Percentiles rank a stretch among this genome's conserved stretches.
Conservation (phyloP, 2,888 invertebrate species). For the Pyrocoelia pectoralis region DNA sequence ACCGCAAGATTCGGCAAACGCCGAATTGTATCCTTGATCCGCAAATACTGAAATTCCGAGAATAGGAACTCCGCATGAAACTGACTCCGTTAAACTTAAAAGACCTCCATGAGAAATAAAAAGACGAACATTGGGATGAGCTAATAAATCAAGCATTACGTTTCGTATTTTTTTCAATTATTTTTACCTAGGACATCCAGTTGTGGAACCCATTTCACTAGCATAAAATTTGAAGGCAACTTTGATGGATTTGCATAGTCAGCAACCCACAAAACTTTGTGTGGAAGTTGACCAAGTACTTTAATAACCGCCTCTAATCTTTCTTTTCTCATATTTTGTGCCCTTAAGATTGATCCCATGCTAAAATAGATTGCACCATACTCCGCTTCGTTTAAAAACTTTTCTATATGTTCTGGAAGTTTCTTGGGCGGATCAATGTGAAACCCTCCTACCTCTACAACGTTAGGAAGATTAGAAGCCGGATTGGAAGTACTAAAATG, state of each 20-base stretch:
- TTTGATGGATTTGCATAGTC: conserved; percentile 37
- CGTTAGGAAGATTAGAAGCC: conserved; percentile 63
- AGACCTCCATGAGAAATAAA: conserved; percentile 68
- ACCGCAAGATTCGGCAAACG: conserved; percentile 57
- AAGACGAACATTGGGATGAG: conserved; percentile 62
- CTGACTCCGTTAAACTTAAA: conserved; percentile 64
- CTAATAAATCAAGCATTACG: conserved; percentile 43
- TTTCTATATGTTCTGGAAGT: conserved; percentile 53
- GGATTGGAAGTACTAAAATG: conserved; percentile 63
- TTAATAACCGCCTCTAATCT: conserved; percentile 44
- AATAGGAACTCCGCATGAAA: conserved; percentile 60
- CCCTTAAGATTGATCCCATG: conserved; percentile 67
- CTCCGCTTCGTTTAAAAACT: conserved; percentile 61
- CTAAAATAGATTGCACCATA: conserved; percentile 66
- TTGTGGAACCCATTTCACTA: conserved; percentile 18
- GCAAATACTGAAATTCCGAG: conserved; percentile 62
- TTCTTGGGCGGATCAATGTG: conserved; percentile 53
- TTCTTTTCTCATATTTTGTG: conserved; percentile 47
- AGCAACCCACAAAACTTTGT: conserved; percentile 55
- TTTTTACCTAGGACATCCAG: conserved; percentile 17
- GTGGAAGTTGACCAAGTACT: conserved; percentile 50
- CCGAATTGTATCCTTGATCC: conserved; percentile 62
- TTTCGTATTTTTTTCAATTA: not conserved
- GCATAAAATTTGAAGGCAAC: conserved; percentile 16
- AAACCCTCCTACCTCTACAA: conserved; percentile 66